phyloP scores from a whole-genome alignment of 1,140 invertebrate genomes.

The Aphelenchoides fujianensis region DNA sequence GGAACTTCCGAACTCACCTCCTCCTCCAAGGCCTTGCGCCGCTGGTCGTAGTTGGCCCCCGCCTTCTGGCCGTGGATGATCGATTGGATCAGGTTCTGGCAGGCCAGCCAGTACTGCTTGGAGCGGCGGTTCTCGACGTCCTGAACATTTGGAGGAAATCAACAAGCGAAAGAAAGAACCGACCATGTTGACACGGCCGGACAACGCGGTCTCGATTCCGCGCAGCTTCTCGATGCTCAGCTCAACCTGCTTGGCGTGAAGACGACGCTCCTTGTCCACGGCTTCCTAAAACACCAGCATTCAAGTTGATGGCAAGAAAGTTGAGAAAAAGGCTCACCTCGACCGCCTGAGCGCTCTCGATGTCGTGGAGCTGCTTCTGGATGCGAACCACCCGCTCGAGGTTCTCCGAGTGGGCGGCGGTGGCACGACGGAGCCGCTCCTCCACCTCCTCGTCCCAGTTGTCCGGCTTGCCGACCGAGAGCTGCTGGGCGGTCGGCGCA shows the following conservation, averaged over 20 bases:
- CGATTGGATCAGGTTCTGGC: constrained; percentile 76
- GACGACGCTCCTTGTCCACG: constrained; percentile 68
- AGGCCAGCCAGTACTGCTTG: constrained; percentile 85
- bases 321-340: constrained; percentile 67
- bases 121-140: constrained; percentile 77
- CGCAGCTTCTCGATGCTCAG: constrained; percentile 76
- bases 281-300: constrained; percentile 46
- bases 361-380: constrained; percentile 72
- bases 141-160: constrained; percentile 64
- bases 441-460: constrained; percentile 73
- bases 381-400: constrained; percentile 72
- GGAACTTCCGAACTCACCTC: constrained; percentile 67
- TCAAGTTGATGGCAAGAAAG: constrained; percentile 63
- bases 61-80: constrained; percentile 69
- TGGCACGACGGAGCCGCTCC: constrained; percentile 74
- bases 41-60: constrained; percentile 64
- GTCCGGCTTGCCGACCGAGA: background rate
- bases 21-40: constrained; percentile 72
- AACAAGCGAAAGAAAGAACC: constrained; percentile 19
- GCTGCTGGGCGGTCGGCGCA: background rate
- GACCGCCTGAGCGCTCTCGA: constrained; percentile 69
- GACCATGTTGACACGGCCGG: constrained; percentile 69
- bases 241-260: constrained; percentile 75
- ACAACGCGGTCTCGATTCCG: constrained; percentile 81
- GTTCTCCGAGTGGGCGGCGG: constrained; percentile 79